Percentiles rank a stretch among this genome's conserved stretches.
Evolutionary conservation across 2,888 invertebrate species (phyloP).

Genomic region (Seladonia tumulorum): DNA sequence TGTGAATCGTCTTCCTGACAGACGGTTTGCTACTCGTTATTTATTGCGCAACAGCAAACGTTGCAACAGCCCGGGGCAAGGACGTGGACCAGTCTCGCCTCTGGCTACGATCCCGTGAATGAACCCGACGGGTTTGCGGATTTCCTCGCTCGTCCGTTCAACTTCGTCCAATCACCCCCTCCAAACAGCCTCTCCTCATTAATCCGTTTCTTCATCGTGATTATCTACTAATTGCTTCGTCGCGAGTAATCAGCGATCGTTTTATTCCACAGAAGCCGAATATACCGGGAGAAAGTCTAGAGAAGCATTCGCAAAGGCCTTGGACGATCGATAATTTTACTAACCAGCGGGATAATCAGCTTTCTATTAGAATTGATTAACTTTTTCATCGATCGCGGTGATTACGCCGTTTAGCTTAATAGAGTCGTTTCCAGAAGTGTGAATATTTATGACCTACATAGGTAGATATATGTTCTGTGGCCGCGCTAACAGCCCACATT

Average conservation of each 20-base stretch:
- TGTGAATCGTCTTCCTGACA: conserved; percentile 36
- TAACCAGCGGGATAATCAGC: background rate
- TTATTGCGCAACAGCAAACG: conserved; percentile 59
- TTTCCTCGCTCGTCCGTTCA: conserved; percentile 51
- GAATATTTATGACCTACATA: background rate
- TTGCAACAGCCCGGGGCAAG: conserved; percentile 79
- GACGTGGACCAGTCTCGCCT: conserved; percentile 81
- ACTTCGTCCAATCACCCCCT: conserved; percentile 16
- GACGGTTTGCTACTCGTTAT: conserved; percentile 42
- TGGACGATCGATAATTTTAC: background rate
- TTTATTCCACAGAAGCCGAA: background rate
- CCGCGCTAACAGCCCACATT: background rate
- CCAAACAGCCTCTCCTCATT: background rate
- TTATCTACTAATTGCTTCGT: background rate
- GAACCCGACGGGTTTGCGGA: conserved; percentile 74
- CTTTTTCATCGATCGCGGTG: background rate
- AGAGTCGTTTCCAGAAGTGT: background rate
- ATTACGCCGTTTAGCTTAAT: background rate
- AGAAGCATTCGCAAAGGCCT: background rate
- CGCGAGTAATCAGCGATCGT: background rate
- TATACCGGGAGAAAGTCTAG: background rate
- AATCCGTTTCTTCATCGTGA: background rate
- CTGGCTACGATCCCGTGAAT: conserved; percentile 79
- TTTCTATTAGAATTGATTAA: background rate
- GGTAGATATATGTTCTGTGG: background rate